phyloP scores from a whole-genome alignment of 2,113 vertebrate species.

The Oenanthe melanoleuca region DNA sequence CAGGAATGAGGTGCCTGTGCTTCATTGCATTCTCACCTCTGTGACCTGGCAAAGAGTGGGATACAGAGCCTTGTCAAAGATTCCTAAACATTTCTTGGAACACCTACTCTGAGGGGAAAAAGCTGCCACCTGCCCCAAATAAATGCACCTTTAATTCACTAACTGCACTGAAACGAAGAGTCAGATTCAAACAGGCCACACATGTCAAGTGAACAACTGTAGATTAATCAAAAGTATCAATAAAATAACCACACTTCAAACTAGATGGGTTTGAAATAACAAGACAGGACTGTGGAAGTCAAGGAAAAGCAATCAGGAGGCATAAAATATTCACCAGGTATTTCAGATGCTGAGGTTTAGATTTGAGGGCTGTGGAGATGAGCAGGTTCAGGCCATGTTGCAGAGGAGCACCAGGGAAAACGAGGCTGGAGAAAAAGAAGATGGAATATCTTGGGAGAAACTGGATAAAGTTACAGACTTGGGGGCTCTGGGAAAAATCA shows the following conservation, averaged over 20 bases:
- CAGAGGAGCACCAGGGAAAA: neutral
- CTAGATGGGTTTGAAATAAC: neutral
- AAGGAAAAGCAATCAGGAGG: neutral
- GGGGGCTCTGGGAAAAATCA: neutral
- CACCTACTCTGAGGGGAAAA: neutral
- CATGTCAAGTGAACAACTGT: neutral
- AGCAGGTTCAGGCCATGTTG: neutral
- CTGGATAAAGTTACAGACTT: fast-evolving
- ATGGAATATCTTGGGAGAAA: neutral
- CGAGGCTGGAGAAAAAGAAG: neutral
- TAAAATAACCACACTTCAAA: neutral
- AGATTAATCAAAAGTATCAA: neutral
- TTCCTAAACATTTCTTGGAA: neutral
- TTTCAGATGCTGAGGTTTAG: neutral
- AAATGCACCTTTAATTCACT: neutral
- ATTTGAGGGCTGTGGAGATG: neutral
- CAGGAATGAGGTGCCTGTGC: neutral
- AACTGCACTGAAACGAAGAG: neutral
- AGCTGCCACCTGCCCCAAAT: neutral
- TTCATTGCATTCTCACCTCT: neutral
- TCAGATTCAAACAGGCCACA: neutral
- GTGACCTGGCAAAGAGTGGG: neutral
- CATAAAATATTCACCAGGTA: neutral
- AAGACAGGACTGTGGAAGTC: neutral
- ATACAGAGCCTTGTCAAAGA: neutral